Evolutionary conservation across 2,888 invertebrate species (phyloP).

Genomic region (Flexamia atlantica): DNA sequence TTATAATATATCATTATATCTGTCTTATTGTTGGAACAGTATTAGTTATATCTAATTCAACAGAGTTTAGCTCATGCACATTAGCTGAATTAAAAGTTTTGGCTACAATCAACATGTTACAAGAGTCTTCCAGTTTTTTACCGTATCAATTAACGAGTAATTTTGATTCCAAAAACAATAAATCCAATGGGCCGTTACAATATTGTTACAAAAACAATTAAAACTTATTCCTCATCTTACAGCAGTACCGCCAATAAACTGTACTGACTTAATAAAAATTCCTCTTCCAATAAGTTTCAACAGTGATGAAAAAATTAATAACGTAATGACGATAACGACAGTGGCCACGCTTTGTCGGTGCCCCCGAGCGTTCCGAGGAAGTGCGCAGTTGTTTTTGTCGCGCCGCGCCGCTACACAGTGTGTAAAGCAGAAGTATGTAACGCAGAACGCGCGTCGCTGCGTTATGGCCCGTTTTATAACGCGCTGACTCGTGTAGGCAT

Average conservation of each 20-base stretch:
- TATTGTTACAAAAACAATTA: too few relatives aligned
- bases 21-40: too few relatives aligned
- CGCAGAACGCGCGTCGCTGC: background rate
- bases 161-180: too few relatives aligned
- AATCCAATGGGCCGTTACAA: too few relatives aligned
- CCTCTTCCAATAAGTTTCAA: constrained; percentile 6
- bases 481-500: constrained; percentile 16
- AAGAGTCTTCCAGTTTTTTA: too few relatives aligned
- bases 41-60: too few relatives aligned
- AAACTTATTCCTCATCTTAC: background rate
- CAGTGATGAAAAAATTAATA: constrained; percentile 5
- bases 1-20: too few relatives aligned
- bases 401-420: background rate
- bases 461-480: constrained; percentile 37
- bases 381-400: constrained; percentile 22
- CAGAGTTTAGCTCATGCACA: too few relatives aligned
- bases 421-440: constrained; percentile 1
- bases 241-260: background rate
- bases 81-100: too few relatives aligned
- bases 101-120: too few relatives aligned
- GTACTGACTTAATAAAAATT: background rate
- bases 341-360: background rate
- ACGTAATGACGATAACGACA: constrained; percentile 20
- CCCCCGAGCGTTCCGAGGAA: background rate
- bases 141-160: too few relatives aligned